Percentiles rank a stretch among this genome's conserved stretches.
Evolutionary conservation across 2,797 vertebrate species (phyloP).

Genomic region (Kryptolebias ocellatus): DNA sequence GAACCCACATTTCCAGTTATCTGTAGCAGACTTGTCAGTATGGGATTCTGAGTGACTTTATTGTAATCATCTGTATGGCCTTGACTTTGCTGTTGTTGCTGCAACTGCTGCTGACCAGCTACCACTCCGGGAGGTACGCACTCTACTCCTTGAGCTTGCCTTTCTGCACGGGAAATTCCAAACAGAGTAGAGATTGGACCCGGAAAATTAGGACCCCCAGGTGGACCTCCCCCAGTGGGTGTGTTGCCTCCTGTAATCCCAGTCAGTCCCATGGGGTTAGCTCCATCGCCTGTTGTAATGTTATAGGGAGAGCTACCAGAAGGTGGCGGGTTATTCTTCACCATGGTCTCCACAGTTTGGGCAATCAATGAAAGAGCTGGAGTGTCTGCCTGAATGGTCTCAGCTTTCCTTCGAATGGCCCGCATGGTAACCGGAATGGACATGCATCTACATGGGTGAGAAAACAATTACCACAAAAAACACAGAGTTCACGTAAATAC

Average conservation of each 20-base stretch:
- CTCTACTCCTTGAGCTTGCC: conserved; percentile 79
- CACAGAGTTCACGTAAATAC: neutral
- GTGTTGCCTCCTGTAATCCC: conserved; percentile 85
- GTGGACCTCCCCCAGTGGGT: conserved; percentile 81
- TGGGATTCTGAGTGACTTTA: conserved; percentile 99
- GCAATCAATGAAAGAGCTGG: conserved; percentile 97
- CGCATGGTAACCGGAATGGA: conserved; percentile 99
- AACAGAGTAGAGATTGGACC: conserved; percentile 91
- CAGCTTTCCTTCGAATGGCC: conserved; percentile 96
- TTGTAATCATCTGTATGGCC: conserved; percentile 93
- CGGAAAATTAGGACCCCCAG: conserved; percentile 82
- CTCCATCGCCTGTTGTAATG: conserved; percentile 85
- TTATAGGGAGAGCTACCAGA: conserved; percentile 96
- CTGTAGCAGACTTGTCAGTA: conserved; percentile 96
- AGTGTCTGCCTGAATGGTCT: conserved; percentile 98
- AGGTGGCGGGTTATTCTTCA: conserved; percentile 96
- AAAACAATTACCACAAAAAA: conserved; percentile 10
- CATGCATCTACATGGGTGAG: conserved; percentile 87
- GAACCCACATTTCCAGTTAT: conserved; percentile 95
- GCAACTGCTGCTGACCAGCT: conserved; percentile 74
- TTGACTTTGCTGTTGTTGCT: conserved; percentile 76
- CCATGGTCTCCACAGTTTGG: conserved; percentile 97
- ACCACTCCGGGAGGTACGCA: conserved; percentile 68
- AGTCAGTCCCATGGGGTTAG: conserved; percentile 90
- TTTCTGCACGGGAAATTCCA: conserved; percentile 84